Conservation (phyloP, 2,113 vertebrate genomes). For the Sapajus apella region DNA sequence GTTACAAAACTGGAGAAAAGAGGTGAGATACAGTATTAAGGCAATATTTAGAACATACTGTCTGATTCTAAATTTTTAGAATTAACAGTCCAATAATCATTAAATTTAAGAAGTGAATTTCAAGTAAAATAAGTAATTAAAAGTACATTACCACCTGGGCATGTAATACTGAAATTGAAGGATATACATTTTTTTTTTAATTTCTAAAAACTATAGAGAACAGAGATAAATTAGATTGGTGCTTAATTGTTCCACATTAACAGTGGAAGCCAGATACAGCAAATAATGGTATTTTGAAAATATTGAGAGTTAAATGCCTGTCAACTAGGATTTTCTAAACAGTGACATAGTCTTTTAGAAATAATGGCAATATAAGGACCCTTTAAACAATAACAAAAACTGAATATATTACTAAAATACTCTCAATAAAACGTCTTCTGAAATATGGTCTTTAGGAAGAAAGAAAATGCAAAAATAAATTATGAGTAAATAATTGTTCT, state of each 20-base stretch:
- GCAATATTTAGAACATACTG: background rate
- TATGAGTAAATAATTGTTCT: background rate
- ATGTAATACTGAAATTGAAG: background rate
- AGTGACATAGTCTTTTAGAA: background rate
- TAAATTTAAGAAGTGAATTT: background rate
- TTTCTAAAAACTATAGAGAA: background rate
- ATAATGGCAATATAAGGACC: background rate
- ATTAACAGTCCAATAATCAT: background rate
- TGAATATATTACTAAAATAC: background rate
- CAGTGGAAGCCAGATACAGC: background rate
- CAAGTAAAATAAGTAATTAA: background rate
- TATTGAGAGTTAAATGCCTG: background rate
- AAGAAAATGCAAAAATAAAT: background rate
- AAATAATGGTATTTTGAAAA: conserved; percentile 15
- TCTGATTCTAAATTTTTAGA: background rate
- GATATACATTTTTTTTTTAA: too few relatives aligned
- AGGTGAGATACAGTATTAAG: background rate
- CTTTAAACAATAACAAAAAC: background rate
- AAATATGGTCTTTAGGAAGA: background rate
- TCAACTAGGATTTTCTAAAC: background rate
- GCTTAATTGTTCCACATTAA: background rate
- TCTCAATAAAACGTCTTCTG: background rate
- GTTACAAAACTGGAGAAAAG: background rate
- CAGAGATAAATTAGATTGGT: background rate
- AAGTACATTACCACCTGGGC: background rate